A percentile compares a stretch with the other conserved stretches of the same genome.
phyloP scores from a whole-genome alignment of 1,140 invertebrate genomes.

The Eufriesea mexicana region DNA sequence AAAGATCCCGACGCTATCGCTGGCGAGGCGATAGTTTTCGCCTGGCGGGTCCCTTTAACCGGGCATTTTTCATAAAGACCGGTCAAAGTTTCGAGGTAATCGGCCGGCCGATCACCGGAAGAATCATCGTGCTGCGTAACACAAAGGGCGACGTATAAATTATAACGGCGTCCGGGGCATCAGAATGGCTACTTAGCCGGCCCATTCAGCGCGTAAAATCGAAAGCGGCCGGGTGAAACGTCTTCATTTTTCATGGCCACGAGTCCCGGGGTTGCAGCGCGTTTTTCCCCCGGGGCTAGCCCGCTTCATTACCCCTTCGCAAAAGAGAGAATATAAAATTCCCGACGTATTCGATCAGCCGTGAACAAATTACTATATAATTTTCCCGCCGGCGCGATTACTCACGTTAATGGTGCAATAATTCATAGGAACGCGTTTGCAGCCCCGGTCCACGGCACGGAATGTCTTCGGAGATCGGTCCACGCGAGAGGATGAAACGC shows the following conservation, averaged over 20 bases:
- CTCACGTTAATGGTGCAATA: constrained; percentile 55
- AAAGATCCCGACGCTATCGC: neutral
- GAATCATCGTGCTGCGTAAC: constrained; percentile 4
- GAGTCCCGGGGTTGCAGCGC: constrained; percentile 1
- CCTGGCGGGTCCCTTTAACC: neutral
- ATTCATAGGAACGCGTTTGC: constrained; percentile 54
- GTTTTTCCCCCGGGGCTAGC: constrained; percentile 21
- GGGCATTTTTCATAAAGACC: neutral
- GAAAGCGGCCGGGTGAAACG: constrained; percentile 50
- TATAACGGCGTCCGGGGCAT: constrained; percentile 15
- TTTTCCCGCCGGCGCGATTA: constrained; percentile 50
- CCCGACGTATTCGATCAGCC: constrained; percentile 51
- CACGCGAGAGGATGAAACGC: constrained; percentile 1
- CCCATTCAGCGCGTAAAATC: constrained; percentile 45
- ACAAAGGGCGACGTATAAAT: constrained; percentile 32
- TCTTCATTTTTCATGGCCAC: constrained; percentile 49
- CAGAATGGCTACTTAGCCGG: constrained; percentile 34
- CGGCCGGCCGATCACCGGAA: neutral
- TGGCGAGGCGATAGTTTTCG: neutral
- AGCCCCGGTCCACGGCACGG: constrained; percentile 7
- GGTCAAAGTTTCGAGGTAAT: constrained; percentile 10
- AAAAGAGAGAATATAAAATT: constrained; percentile 49
- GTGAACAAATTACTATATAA: constrained; percentile 55
- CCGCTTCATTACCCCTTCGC: constrained; percentile 42
- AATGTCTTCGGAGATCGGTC: constrained; percentile 42